Percentiles rank a stretch among this genome's conserved stretches.
Conservation (phyloP, 1,140 invertebrate genomes). For the Brachionus rubens region DNA sequence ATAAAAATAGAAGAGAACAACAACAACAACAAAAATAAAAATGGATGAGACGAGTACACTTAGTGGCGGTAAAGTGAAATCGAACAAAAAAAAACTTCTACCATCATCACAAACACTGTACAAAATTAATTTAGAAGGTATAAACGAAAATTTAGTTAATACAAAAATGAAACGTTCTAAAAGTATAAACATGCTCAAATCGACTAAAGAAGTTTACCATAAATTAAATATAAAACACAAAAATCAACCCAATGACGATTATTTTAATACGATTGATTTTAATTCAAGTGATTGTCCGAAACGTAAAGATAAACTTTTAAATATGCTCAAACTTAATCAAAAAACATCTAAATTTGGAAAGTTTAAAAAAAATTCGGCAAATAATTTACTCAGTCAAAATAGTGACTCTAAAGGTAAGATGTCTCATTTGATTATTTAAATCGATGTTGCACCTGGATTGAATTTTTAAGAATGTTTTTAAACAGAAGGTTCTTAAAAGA, state of each 20-base stretch:
- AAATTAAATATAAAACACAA: not conserved
- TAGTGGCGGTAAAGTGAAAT: too few relatives aligned
- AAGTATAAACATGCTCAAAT: slow-evolving; percentile 9
- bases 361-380: not conserved
- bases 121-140: not conserved
- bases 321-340: slow-evolving; percentile 5
- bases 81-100: too few relatives aligned
- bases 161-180: slow-evolving; percentile 1
- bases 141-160: not conserved
- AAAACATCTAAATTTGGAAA: slow-evolving; percentile 1
- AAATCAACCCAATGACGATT: not conserved
- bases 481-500: too few relatives aligned
- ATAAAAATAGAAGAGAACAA: too few relatives aligned
- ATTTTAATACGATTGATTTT: not conserved
- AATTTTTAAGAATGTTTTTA: too few relatives aligned
- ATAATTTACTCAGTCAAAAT: not conserved
- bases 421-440: too few relatives aligned
- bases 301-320: not conserved
- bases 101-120: too few relatives aligned
- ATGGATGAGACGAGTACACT: too few relatives aligned
- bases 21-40: too few relatives aligned
- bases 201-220: not conserved
- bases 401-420: too few relatives aligned
- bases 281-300: not conserved
- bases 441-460: too few relatives aligned